Conservation (phyloP, 1,140 invertebrate genomes). For the Anastrepha ludens region DNA sequence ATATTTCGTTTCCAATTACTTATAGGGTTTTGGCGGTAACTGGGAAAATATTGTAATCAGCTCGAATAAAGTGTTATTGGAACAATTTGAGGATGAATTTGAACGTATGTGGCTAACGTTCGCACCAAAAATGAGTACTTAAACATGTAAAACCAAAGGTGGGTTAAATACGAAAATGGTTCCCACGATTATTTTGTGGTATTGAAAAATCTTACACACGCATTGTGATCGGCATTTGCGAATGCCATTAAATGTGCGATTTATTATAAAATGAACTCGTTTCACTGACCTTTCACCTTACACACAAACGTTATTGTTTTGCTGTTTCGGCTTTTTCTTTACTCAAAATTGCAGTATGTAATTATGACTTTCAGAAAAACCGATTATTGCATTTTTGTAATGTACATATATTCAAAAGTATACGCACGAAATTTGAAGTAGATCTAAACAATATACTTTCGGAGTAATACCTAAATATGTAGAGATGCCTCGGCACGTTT, state of each 20-base stretch:
- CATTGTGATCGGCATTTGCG: neutral
- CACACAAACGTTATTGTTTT: neutral
- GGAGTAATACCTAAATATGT: no score
- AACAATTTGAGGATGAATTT: constrained; percentile 63
- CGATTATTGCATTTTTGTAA: no score
- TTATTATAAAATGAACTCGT: neutral
- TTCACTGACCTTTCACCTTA: neutral
- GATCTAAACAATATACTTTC: no score
- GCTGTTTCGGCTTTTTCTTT: neutral
- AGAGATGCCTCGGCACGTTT: no score
- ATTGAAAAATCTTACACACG: no score
- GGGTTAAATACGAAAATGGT: neutral
- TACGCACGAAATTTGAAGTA: no score
- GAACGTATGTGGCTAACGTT: constrained; percentile 65
- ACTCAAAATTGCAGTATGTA: neutral
- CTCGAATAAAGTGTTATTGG: constrained; percentile 38
- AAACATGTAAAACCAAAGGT: constrained; percentile 11
- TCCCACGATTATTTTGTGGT: neutral
- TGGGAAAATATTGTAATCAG: constrained; percentile 66
- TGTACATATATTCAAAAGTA: no score
- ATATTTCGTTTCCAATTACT: neutral
- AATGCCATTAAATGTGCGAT: neutral
- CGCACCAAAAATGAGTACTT: neutral
- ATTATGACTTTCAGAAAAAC: no score
- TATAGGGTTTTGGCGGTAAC: constrained; percentile 62